These are phyloP conservation scores for Rhincodon typus DNA, from an alignment of 2,797 vertebrate species.

Conservation along the genomic window DNA sequence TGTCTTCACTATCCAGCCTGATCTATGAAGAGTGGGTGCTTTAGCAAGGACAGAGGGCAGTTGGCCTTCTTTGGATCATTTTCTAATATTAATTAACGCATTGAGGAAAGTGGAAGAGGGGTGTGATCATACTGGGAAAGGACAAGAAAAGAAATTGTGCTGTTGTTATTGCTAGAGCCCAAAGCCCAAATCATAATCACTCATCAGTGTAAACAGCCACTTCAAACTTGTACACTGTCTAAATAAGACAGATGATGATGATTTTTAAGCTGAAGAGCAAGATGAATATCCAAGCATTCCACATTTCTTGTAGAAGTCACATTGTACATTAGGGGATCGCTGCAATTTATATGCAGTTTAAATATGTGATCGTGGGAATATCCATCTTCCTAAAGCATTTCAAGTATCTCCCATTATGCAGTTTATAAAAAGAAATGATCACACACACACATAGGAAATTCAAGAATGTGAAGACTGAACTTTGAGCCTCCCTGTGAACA, in stretches of 20 bases:
- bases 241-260: background rate
- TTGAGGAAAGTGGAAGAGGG: background rate
- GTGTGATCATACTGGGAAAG: background rate
- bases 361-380: conserved; percentile 15
- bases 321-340: background rate
- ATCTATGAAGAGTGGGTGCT: background rate
- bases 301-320: background rate
- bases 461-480: conserved; percentile 16
- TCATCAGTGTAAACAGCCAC: background rate
- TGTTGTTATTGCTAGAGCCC: background rate
- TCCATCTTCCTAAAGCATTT: conserved; percentile 1
- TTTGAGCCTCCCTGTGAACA: conserved; percentile 27
- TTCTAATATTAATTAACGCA: background rate
- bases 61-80: background rate
- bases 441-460: conserved; percentile 14
- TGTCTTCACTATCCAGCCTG: background rate
- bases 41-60: background rate
- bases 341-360: background rate
- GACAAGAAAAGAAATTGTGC: background rate
- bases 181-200: background rate
- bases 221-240: background rate
- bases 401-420: background rate
- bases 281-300: background rate
- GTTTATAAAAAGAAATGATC: conserved; percentile 22
- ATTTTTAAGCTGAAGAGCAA: background rate